Base-by-base conservation (phyloP, 2,888 invertebrate species). In the Chrysodeixis includens region DNA sequence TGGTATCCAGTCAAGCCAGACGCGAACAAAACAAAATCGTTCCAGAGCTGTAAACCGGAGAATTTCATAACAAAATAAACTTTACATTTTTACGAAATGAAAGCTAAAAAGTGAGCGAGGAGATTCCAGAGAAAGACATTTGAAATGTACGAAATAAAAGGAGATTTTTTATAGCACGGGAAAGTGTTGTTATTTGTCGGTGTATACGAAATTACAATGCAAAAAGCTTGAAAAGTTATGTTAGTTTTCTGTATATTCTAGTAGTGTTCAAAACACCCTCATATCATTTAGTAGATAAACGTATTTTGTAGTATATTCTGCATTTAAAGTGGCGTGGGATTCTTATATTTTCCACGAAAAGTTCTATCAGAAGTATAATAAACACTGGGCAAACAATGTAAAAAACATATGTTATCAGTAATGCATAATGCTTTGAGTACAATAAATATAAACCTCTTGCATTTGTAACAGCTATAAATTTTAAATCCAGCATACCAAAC, bases 41-140 rank as follows among this genome's bases (percentile, higher is more conserved):
- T 68, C n/a, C 44, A 20, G 35, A 70, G 58, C 59, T 26, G 71
- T 75, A 72, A 77, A 82, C 71, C 62, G 44, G 40, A 70, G 66
- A 77, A 76, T 76, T 71, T 57, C 49, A 49, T 65, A 66, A 32
- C 35, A 65, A 76, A 81, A 79, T 74, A 81, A 83, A 77, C 54
- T 76, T 62, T 56, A 52, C 32, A 62, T 75, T 79, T 70, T 79
- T 64, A 62, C 63, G 64, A 82, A 78, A 73, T 61, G 56, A 76
- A 76, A 69, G 64, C 62, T 57, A 10, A 66, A 70, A 73, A 70
- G 51, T 71, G 46, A 60, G 49, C 73, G 49, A 52, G 40, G 56
- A 51, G 49, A 63, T 51, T 62, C 69, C 59, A 2, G 16, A 9
- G 20, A 46, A 46, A 63, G 66, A 71, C 54, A 65, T 68, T 72